Conservation (phyloP, 2,113 vertebrate species). For the Chloropsis cyanopogon region DNA sequence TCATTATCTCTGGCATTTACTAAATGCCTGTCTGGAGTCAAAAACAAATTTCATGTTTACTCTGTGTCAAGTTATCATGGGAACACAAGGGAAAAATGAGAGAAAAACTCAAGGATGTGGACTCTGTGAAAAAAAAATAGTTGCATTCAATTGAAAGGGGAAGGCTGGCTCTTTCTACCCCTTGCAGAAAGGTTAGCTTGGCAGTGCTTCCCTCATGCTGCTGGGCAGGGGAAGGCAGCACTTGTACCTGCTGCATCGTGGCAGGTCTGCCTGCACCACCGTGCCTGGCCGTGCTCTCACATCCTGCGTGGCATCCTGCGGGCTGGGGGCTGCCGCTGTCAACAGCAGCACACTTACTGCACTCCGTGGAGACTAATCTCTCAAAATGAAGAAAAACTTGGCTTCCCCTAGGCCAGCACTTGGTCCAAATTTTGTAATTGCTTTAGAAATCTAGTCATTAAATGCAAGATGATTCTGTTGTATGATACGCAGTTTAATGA, state of each 20-base stretch:
- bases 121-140: neutral
- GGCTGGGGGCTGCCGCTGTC: neutral
- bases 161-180: neutral
- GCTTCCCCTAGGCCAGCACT: neutral
- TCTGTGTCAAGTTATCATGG: neutral
- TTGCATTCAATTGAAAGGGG: neutral
- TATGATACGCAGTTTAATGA: neutral
- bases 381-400: neutral
- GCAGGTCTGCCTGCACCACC: neutral
- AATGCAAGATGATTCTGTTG: slow-evolving; percentile 1
- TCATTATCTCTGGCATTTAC: neutral
- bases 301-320: fast-evolving
- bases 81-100: neutral
- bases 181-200: neutral
- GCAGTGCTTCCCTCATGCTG: neutral
- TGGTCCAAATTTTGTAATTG: slow-evolving; percentile 16
- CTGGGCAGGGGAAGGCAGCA: neutral
- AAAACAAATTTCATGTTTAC: neutral
- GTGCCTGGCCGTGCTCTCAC: neutral
- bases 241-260: neutral
- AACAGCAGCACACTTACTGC: neutral
- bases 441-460: slow-evolving; percentile 36
- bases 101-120: neutral
- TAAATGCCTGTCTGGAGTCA: neutral
- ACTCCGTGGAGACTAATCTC: neutral